Conservation (phyloP, 2,797 vertebrate genomes). For the Darevskia nairensis region DNA sequence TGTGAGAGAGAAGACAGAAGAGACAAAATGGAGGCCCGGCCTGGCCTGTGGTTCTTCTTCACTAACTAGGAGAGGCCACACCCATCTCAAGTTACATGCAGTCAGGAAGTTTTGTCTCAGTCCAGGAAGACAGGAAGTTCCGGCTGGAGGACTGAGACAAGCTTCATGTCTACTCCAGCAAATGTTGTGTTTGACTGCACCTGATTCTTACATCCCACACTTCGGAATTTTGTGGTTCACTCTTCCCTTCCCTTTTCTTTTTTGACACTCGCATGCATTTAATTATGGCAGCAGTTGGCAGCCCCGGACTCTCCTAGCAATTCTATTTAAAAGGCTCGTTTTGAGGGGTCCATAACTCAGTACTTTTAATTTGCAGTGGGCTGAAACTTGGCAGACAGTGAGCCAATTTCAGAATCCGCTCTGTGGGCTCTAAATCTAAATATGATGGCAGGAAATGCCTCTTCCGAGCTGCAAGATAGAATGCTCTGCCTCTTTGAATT, state of each 20-base stretch:
- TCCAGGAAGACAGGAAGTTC: too few relatives aligned
- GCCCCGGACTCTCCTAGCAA: not conserved
- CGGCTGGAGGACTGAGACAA: too few relatives aligned
- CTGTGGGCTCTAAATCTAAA: constrained; percentile 9
- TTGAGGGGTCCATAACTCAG: constrained; percentile 52
- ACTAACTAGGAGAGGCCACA: too few relatives aligned
- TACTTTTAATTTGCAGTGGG: constrained; percentile 33
- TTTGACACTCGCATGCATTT: not conserved
- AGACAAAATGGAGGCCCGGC: too few relatives aligned
- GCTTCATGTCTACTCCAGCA: too few relatives aligned
- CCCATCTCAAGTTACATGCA: too few relatives aligned
- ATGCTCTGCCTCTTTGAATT: not conserved
- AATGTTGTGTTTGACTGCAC: too few relatives aligned
- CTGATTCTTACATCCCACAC: too few relatives aligned
- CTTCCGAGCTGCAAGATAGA: constrained; percentile 7
- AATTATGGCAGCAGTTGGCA: not conserved
- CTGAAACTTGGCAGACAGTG: constrained; percentile 38
- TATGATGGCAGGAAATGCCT: not conserved
- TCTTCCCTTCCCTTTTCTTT: not conserved
- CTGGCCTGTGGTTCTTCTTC: too few relatives aligned
- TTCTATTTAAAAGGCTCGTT: constrained; percentile 49
- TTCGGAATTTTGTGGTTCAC: not conserved
- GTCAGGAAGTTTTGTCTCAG: too few relatives aligned
- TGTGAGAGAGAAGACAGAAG: too few relatives aligned
- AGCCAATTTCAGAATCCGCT: constrained; percentile 18